Percentiles rank a stretch among this genome's conserved stretches.
These are phyloP conservation scores for Spheniscus mendiculus DNA, from an alignment of 2,113 vertebrate genomes.

Conservation along the genomic window DNA sequence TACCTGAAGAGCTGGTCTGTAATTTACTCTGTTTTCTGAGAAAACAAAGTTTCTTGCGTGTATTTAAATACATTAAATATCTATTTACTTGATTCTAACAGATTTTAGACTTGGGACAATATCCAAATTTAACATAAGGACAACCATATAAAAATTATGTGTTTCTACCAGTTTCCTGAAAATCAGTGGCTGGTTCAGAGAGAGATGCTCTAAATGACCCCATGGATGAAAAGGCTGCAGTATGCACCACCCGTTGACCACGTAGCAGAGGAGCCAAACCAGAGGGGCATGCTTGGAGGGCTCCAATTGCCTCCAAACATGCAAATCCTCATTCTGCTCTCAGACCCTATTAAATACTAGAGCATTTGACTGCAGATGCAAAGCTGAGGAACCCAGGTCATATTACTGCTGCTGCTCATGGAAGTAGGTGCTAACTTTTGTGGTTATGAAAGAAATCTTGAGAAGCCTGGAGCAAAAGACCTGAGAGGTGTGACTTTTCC, in stretches of 20 bases:
- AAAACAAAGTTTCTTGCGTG: not conserved
- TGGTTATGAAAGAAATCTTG: not conserved
- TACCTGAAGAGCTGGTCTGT: not conserved
- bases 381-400: not conserved
- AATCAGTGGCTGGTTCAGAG: not conserved
- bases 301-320: not conserved
- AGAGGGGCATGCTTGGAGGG: not conserved
- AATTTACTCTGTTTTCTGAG: not conserved
- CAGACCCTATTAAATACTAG: not conserved
- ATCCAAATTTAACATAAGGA: not conserved
- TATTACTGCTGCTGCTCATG: not conserved
- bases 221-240: not conserved
- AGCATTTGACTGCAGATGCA: not conserved
- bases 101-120: not conserved
- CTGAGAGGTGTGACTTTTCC: not conserved
- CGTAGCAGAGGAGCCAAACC: not conserved
- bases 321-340: not conserved
- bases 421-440: not conserved
- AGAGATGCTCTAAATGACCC: not conserved
- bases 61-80: not conserved
- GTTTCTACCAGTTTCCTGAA: not conserved
- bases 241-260: not conserved
- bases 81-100: not conserved
- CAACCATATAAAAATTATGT: accelerated
- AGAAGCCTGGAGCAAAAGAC: not conserved